A percentile compares a stretch with the other conserved stretches of the same genome.
Evolutionary conservation across 2,797 vertebrate species (phyloP).

Genomic region (Acanthornis magna): DNA sequence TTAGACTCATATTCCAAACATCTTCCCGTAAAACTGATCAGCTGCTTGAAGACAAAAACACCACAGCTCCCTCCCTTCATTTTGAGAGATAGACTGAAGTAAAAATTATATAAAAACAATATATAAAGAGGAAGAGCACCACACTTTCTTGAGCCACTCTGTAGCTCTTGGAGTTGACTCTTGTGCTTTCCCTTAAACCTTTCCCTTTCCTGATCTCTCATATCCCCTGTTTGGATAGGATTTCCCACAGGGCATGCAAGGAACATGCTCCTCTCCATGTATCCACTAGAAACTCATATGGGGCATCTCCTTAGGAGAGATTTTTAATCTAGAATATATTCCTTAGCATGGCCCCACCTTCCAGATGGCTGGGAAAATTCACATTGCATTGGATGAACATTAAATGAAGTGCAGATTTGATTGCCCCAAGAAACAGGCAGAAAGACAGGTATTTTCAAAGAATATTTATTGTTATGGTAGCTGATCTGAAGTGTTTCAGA

Average conservation of each 20-base stretch:
- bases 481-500: neutral
- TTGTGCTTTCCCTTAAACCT: neutral
- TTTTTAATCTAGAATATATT: neutral
- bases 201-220: neutral
- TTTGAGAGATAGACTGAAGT: neutral
- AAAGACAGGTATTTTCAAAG: neutral
- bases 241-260: neutral
- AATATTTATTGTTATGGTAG: neutral
- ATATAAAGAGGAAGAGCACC: neutral
- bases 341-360: neutral
- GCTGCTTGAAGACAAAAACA: neutral
- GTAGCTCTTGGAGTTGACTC: neutral
- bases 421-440: neutral
- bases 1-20: neutral
- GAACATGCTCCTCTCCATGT: neutral
- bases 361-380: neutral
- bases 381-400: accelerated
- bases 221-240: neutral
- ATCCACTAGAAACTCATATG: neutral
- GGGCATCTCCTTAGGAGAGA: neutral
- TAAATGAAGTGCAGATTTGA: neutral
- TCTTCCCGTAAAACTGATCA: neutral
- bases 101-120: neutral
- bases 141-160: neutral
- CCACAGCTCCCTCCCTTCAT: neutral